Evolutionary conservation across 2,797 vertebrate genomes (phyloP).

Genomic region (Mus minutoides): DNA sequence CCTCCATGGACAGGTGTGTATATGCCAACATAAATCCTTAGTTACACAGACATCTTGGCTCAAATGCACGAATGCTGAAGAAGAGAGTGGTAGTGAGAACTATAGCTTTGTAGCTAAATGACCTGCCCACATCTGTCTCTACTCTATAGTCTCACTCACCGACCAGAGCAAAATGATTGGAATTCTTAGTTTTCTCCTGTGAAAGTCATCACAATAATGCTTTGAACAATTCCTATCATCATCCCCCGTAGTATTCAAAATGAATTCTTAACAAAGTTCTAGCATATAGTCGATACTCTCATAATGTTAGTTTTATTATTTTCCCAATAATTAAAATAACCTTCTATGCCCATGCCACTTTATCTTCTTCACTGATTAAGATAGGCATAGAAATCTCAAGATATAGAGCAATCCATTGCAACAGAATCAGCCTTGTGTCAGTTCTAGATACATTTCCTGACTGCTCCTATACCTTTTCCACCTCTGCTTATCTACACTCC

Average conservation of each 20-base stretch:
- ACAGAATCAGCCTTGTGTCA: not conserved
- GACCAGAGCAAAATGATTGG: not conserved
- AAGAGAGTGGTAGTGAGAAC: not conserved
- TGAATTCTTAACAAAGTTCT: not conserved
- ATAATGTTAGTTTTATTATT: not conserved
- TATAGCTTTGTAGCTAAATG: not conserved
- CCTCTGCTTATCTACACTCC: not conserved
- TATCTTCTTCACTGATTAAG: not conserved
- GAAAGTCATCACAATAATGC: not conserved
- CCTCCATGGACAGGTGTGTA: not conserved
- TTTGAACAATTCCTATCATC: not conserved
- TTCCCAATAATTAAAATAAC: not conserved
- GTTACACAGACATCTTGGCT: not conserved
- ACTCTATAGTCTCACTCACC: not conserved
- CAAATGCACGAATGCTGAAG: not conserved
- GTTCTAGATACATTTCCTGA: fast-evolving
- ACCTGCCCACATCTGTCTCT: too few species aligned
- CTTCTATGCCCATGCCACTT: not conserved
- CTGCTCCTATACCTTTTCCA: not conserved
- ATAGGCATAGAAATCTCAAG: not conserved
- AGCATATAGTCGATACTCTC: not conserved
- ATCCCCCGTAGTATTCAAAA: not conserved
- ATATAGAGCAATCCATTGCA: not conserved
- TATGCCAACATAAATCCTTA: not conserved
- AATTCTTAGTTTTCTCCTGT: not conserved